Evolutionary conservation across 2,888 invertebrate genomes (phyloP).

Genomic region (Toxonevra muliebris): DNA sequence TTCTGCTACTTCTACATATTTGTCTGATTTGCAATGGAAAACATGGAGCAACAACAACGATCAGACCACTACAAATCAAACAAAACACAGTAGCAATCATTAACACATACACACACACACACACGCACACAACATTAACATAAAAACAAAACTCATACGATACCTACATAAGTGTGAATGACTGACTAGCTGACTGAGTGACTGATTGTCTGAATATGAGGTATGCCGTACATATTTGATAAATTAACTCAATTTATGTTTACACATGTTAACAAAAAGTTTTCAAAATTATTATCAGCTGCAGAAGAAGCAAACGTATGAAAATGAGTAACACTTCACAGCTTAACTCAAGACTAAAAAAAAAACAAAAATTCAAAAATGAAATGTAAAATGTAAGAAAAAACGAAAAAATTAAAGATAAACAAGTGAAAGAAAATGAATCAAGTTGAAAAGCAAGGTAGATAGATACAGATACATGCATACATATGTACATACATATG

Average conservation of each 20-base stretch:
- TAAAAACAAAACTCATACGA: neutral
- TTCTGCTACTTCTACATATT: too few relatives aligned
- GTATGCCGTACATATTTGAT: neutral
- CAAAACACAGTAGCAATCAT: neutral
- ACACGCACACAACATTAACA: neutral
- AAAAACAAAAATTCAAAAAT: too few relatives aligned
- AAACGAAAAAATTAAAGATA: too few relatives aligned
- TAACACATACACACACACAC: neutral
- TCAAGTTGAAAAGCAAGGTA: too few relatives aligned
- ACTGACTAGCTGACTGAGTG: neutral
- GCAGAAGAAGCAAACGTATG: too few relatives aligned
- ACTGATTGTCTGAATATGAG: neutral
- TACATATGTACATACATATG: neutral
- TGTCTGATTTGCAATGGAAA: too few relatives aligned
- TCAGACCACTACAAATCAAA: neutral
- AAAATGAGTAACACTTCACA: too few relatives aligned
- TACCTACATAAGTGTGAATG: neutral
- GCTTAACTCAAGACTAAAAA: too few relatives aligned
- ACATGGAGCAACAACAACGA: neutral
- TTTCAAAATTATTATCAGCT: slow-evolving; percentile 26
- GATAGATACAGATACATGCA: neutral
- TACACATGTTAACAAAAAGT: slow-evolving; percentile 26
- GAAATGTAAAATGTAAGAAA: too few relatives aligned
- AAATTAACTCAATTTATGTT: slow-evolving; percentile 27
- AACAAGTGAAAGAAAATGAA: too few relatives aligned